These are phyloP conservation scores for Brenthis hecate DNA, from an alignment of 2,888 invertebrate species.

Conservation along the genomic window DNA sequence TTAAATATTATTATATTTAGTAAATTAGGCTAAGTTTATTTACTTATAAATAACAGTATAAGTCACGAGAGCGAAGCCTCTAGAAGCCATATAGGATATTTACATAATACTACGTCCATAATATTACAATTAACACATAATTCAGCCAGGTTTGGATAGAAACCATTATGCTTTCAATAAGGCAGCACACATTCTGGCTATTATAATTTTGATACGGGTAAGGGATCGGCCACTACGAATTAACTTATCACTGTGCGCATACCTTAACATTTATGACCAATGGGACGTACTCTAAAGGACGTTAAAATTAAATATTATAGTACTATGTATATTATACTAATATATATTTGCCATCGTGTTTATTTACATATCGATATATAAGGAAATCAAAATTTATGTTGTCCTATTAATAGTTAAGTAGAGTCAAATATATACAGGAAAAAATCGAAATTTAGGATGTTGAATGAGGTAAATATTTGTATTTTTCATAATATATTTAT, in stretches of 20 bases:
- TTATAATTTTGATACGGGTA: conserved; percentile 80
- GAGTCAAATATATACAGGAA: background rate
- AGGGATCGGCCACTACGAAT: conserved; percentile 77
- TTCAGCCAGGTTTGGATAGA: conserved; percentile 48
- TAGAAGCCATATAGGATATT: background rate
- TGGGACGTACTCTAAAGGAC: conserved; percentile 56
- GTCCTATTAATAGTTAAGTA: background rate
- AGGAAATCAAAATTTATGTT: background rate
- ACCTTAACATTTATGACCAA: conserved; percentile 72
- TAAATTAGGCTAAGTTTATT: no score
- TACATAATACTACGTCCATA: conserved; percentile 7
- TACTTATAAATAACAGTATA: no score
- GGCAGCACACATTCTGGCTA: conserved; percentile 67
- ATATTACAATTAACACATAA: conserved; percentile 47
- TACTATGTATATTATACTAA: no score
- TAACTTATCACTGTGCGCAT: conserved; percentile 83
- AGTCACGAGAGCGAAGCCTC: no score
- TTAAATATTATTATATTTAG: no score
- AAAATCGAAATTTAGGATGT: no score
- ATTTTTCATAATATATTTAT: no score
- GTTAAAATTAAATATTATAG: background rate
- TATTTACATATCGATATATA: background rate
- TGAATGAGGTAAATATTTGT: no score
- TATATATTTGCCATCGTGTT: no score
- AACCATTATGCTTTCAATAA: conserved; percentile 74